These are phyloP conservation scores for Zaprionus bogoriensis DNA, from an alignment of 2,888 invertebrate species.

Conservation along the genomic window DNA sequence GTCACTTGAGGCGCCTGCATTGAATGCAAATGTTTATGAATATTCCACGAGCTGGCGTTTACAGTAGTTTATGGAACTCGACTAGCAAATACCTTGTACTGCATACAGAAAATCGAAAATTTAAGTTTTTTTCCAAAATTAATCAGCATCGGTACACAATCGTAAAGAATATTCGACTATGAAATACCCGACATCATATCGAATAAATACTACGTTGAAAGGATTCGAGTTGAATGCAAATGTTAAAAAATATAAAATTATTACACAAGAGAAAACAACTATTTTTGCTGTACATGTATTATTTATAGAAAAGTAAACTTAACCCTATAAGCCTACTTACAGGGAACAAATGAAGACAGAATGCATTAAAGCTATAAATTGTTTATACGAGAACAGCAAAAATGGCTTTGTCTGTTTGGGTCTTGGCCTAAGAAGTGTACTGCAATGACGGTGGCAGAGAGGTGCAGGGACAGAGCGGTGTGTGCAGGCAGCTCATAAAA, in stretches of 20 bases:
- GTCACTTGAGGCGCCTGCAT: constrained; percentile 51
- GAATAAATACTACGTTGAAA: too few species aligned
- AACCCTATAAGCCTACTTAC: background rate
- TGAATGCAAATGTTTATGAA: constrained; percentile 68
- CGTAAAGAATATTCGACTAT: background rate
- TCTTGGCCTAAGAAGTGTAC: constrained; percentile 36
- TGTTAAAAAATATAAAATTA: too few species aligned
- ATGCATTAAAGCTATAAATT: constrained; percentile 25
- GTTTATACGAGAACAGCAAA: constrained; percentile 37
- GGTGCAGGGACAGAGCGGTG: background rate
- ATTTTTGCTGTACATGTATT: background rate
- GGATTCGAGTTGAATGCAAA: too few species aligned
- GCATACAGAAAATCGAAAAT: background rate
- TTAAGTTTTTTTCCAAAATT: too few species aligned
- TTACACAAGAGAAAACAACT: too few species aligned
- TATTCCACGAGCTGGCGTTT: constrained; percentile 19
- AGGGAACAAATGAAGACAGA: constrained; percentile 23
- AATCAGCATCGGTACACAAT: too few species aligned
- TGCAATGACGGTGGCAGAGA: background rate
- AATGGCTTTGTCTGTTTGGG: constrained; percentile 40
- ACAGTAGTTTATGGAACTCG: background rate
- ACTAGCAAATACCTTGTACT: constrained; percentile 7
- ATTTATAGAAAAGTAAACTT: background rate
- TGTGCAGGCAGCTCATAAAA: constrained; percentile 41
- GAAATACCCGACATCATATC: background rate